Evolutionary conservation across 2,113 vertebrate genomes (phyloP).

Genomic region (Brachyhypopomus gauderio): DNA sequence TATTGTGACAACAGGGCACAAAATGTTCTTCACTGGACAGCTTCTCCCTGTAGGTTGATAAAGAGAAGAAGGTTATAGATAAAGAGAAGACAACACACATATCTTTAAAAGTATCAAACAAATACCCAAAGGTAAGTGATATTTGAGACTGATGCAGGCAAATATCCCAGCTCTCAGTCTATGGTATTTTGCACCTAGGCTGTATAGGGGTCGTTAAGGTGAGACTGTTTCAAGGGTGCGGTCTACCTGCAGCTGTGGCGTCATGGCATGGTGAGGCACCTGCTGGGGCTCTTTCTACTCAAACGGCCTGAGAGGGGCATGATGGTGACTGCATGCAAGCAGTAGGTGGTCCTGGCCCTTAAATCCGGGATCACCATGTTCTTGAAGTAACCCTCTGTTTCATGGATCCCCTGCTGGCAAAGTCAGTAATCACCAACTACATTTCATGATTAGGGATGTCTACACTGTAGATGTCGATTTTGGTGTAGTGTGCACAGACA

Average conservation of each 20-base stretch:
- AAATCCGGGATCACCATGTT: constrained; percentile 59
- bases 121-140: background rate
- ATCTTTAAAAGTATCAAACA: background rate
- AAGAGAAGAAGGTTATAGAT: constrained; percentile 6
- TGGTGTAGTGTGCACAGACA: too few relatives aligned
- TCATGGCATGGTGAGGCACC: constrained; percentile 63
- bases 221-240: background rate
- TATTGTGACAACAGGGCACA: background rate
- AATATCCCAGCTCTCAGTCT: background rate
- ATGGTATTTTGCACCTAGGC: background rate
- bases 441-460: too few relatives aligned
- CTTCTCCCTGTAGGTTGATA: constrained; percentile 20
- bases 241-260: too few relatives aligned
- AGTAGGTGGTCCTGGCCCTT: constrained; percentile 61
- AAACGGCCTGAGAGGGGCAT: constrained; percentile 53
- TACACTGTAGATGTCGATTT: too few relatives aligned
- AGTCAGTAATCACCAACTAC: background rate
- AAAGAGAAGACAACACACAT: background rate
- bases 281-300: constrained; percentile 56
- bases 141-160: background rate
- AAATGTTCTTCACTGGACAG: background rate
- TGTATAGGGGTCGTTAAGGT: background rate
- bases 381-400: constrained; percentile 55
- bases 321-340: constrained; percentile 65
- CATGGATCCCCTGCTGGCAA: constrained; percentile 55